phyloP scores from a whole-genome alignment of 2,888 invertebrate species.

The Calameuta idolon region DNA sequence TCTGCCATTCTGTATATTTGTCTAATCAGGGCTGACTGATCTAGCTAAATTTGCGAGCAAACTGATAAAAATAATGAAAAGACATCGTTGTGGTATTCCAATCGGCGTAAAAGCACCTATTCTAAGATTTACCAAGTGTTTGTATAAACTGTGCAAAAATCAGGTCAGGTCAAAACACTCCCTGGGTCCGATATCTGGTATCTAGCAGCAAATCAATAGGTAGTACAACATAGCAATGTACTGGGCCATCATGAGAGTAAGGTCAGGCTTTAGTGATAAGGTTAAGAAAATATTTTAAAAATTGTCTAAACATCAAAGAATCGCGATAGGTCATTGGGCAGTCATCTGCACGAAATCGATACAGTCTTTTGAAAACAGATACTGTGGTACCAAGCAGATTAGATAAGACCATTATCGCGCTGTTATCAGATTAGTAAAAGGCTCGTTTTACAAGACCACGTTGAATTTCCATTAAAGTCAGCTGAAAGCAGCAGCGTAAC shows the following conservation, averaged over 20 bases:
- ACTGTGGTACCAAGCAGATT: not conserved
- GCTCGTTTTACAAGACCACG: not conserved
- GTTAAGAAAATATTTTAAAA: not conserved
- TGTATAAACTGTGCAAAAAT: constrained; percentile 15
- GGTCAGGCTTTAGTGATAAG: not conserved
- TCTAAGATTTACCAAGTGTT: no score
- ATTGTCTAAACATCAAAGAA: not conserved
- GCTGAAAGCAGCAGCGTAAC: not conserved
- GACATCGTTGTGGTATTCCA: not conserved
- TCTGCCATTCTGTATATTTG: not conserved
- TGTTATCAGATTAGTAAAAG: not conserved
- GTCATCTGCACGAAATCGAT: not conserved
- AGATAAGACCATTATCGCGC: not conserved
- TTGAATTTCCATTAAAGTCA: not conserved
- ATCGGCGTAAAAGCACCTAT: not conserved
- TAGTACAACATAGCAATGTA: not conserved
- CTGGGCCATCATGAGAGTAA: not conserved
- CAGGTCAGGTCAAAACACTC: constrained; percentile 24
- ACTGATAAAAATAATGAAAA: not conserved
- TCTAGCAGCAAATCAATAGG: constrained; percentile 19
- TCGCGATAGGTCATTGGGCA: not conserved
- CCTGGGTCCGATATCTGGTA: constrained; percentile 19
- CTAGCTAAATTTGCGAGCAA: not conserved
- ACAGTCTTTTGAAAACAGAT: not conserved
- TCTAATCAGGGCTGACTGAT: not conserved